phyloP scores from a whole-genome alignment of 2,797 vertebrate genomes.

The Uromys caudimaculatus region DNA sequence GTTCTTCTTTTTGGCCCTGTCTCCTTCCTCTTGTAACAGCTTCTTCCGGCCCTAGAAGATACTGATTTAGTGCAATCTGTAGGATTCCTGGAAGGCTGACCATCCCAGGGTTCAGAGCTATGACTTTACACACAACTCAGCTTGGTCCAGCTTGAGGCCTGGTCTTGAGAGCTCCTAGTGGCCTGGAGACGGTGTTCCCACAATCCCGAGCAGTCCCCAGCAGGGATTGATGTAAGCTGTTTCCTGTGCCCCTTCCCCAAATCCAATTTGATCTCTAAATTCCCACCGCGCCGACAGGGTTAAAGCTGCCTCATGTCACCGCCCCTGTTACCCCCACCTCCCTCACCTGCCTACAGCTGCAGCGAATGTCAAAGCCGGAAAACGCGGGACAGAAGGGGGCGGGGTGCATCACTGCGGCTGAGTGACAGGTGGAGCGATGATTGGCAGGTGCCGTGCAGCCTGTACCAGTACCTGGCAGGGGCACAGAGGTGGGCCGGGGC shows the following conservation, averaged over 20 bases:
- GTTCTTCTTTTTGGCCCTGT: not conserved
- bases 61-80: not conserved
- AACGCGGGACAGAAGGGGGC: constrained; percentile 30
- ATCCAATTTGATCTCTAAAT: not conserved
- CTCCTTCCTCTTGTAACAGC: not conserved
- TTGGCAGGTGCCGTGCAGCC: constrained; percentile 70
- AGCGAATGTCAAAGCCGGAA: constrained; percentile 43
- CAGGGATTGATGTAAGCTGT: not conserved
- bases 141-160: not conserved
- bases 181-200: not conserved
- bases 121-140: not conserved
- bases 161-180: not conserved
- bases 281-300: constrained; percentile 65
- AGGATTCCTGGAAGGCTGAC: not conserved
- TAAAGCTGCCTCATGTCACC: constrained; percentile 66
- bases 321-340: not conserved
- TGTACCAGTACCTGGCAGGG: not conserved
- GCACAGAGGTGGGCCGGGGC: not conserved
- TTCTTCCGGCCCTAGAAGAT: not conserved
- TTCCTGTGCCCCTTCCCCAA: not conserved
- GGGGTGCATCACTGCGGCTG: constrained; percentile 19
- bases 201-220: not conserved
- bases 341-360: constrained; percentile 42
- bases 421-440: constrained; percentile 70
- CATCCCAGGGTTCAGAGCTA: not conserved